Evolutionary conservation across 2,797 vertebrate genomes (phyloP).

Genomic region (Mionectes olivaceus): DNA sequence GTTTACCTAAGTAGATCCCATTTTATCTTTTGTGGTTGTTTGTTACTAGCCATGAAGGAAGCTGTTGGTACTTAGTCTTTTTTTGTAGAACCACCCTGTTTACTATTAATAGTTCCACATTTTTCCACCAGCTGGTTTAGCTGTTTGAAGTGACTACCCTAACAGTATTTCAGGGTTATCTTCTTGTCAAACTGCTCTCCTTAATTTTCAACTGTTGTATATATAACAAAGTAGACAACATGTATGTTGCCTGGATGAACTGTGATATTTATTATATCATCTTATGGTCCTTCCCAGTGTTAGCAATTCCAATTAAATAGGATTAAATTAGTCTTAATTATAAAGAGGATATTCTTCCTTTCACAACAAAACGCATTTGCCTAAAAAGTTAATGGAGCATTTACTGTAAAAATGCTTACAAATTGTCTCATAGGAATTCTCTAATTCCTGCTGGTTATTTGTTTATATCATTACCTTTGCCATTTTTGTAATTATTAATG

Average conservation of each 20-base stretch:
- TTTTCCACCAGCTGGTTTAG: background rate
- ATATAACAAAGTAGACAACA: background rate
- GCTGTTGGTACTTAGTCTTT: background rate
- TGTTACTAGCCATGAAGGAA: background rate
- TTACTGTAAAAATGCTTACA: slow-evolving; percentile 15
- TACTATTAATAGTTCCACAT: background rate
- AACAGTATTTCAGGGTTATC: slow-evolving; percentile 12
- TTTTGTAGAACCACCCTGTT: background rate
- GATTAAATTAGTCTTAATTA: background rate
- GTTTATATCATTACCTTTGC: background rate
- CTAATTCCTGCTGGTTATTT: background rate
- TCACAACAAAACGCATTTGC: background rate
- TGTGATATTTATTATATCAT: background rate
- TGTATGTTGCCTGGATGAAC: background rate
- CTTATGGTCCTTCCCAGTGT: background rate
- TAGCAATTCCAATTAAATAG: background rate
- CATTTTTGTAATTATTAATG: background rate
- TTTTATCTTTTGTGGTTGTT: background rate
- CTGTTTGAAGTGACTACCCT: background rate
- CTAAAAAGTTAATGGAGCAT: background rate
- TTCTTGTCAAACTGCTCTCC: background rate
- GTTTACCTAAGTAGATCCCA: background rate
- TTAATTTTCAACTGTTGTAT: background rate
- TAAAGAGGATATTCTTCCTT: background rate
- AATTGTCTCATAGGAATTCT: background rate